Conservation (phyloP, 2,797 vertebrate species). For the Dallia pectoralis region DNA sequence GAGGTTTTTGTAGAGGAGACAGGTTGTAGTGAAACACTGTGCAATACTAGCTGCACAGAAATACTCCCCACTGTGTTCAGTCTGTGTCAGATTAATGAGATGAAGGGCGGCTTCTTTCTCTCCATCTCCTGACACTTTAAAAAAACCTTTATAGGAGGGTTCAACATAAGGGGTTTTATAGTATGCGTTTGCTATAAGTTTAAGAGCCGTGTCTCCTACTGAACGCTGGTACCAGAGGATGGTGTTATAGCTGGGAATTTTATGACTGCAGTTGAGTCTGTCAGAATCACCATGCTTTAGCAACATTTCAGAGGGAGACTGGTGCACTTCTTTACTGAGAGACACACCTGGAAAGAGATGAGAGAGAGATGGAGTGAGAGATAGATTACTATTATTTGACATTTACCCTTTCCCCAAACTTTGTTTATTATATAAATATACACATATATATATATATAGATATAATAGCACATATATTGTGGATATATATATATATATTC, state of each 20-base stretch:
- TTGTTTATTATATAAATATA: too few species aligned
- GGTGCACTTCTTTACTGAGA: slow-evolving; percentile 1
- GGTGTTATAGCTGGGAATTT: neutral
- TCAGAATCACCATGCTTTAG: neutral
- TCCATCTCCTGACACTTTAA: slow-evolving; percentile 22
- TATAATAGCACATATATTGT: too few species aligned
- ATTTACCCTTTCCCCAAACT: too few species aligned
- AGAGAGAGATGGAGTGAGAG: slow-evolving; percentile 8
- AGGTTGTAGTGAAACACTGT: too few species aligned
- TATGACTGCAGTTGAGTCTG: slow-evolving; percentile 25
- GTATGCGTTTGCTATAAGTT: slow-evolving; percentile 14
- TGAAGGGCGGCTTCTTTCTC: neutral
- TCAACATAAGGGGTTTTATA: neutral
- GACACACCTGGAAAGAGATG: neutral
- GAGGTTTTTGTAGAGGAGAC: too few species aligned
- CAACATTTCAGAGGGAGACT: slow-evolving; percentile 14
- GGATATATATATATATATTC: too few species aligned
- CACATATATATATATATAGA: too few species aligned
- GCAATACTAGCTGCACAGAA: slow-evolving; percentile 22
- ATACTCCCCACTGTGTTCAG: slow-evolving; percentile 13
- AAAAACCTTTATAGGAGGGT: neutral
- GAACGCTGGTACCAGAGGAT: slow-evolving; percentile 36
- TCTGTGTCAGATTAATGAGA: neutral
- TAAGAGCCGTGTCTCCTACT: slow-evolving; percentile 4
- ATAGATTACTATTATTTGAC: too few species aligned